Base-by-base conservation (phyloP, 1,140 invertebrate species). In the Anastrepha obliqua region DNA sequence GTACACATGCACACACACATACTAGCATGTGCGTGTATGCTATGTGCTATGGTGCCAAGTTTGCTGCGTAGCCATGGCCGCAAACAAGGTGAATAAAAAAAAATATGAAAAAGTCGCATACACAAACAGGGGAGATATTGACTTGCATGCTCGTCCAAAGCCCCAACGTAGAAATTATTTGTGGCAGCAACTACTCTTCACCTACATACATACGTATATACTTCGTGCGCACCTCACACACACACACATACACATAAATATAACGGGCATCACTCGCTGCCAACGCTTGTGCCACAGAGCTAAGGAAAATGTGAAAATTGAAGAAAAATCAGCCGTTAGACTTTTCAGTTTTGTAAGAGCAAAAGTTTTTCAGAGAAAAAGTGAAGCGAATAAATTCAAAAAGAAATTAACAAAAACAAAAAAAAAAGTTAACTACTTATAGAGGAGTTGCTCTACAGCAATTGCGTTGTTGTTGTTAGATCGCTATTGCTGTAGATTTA, bases 301-400 rank as follows among this genome's bases (percentile, higher is more conserved):
- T 29, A 29, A 29, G 29, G 29, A 29, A 42, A 51, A 74, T 74
- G 42, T 74, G 47, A 58, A 81, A 81, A 81, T 81, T 81, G 17
- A 81, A 81, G 74, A 81, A 81, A 81, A 81, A 81, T 81, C 74
- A 55, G 47, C 20, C 74, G 15, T 81, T 81, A 81, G 74, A 81
- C 74, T 81, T 81, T 55, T 20, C 51, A 55, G 74, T 81, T 81
- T 81, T 51, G 20, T n/a, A 81, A 81, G 17, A 81, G 74, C 55
- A 55, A 81, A 81, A 81, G 74, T 81, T 81, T 81, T 55, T 17
- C 47, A 17, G 5, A 11, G 74, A 81, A 81, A 29, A 81, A 81
- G 11, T 55, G n/a, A 81, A 42, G 20, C 20, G 55, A 58, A 81
- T 81, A 81, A 81, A 81, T 81, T 81, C 74, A 81, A 58, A 81